A percentile compares a stretch with the other conserved stretches of the same genome.
Conservation (phyloP, 2,113 vertebrate species). For the Heteronetta atricapilla region DNA sequence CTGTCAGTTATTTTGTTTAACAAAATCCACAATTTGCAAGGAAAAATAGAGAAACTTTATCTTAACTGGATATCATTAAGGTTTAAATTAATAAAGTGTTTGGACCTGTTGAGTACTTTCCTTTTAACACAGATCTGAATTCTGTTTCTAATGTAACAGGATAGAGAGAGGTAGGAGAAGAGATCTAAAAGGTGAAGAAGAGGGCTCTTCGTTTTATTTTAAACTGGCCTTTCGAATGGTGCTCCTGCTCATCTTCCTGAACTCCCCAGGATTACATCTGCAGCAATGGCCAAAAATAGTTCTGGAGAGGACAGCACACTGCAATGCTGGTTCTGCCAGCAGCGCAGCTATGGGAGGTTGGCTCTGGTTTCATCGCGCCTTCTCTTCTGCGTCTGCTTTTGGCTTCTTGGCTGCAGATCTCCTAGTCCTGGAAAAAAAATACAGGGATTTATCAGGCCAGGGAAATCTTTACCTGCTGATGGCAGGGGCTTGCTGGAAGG, state of each 20-base stretch:
- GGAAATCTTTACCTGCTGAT: not conserved
- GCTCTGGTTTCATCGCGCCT: not conserved
- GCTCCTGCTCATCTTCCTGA: conserved; percentile 14
- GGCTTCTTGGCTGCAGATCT: not conserved
- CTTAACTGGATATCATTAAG: not conserved
- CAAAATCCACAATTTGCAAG: conserved; percentile 41
- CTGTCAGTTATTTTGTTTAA: conserved; percentile 39
- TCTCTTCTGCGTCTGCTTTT: not conserved
- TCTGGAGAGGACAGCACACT: not conserved
- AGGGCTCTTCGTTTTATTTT: not conserved
- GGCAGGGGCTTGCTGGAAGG: not conserved
- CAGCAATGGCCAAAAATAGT: conserved; percentile 25
- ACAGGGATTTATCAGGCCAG: too few species aligned
- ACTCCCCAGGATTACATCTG: conserved; percentile 4
- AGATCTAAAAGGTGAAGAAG: not conserved
- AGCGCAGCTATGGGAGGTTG: not conserved
- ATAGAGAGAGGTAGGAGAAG: not conserved
- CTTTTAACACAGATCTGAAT: not conserved
- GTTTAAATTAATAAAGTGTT: not conserved
- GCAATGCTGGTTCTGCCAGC: not conserved
- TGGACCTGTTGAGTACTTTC: not conserved
- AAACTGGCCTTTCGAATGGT: not conserved
- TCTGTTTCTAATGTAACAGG: not conserved
- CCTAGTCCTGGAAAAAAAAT: not conserved
- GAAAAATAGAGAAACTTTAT: conserved; percentile 28